Evolutionary conservation across 2,888 invertebrate genomes (phyloP).

Genomic region (Apantesis nais): DNA sequence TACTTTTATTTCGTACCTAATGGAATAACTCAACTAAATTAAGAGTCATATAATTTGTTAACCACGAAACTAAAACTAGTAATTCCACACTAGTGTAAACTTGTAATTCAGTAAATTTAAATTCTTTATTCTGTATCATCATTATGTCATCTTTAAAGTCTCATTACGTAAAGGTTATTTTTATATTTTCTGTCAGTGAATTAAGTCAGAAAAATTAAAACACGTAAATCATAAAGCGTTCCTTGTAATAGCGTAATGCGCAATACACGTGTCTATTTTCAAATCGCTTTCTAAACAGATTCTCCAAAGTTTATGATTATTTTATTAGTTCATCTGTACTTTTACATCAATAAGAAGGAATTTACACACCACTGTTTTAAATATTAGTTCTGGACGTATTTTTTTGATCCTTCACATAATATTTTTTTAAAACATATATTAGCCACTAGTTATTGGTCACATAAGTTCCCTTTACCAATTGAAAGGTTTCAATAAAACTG

Average conservation of each 20-base stretch:
- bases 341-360: conserved; percentile 28
- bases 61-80: background rate
- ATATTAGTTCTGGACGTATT: background rate
- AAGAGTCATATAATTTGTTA: background rate
- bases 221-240: background rate
- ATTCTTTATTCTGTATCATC: background rate
- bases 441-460: background rate
- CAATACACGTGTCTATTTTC: conserved; percentile 42
- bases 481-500: background rate
- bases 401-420: background rate
- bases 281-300: conserved; percentile 47
- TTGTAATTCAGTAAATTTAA: background rate
- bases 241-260: conserved; percentile 26
- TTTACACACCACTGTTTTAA: conserved; percentile 16
- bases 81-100: background rate
- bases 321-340: conserved; percentile 51
- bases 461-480: background rate
- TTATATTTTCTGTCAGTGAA: background rate
- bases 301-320: conserved; percentile 50
- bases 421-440: background rate
- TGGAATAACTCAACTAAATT: background rate
- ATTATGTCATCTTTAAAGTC: background rate
- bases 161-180: background rate
- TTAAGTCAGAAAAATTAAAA: background rate
- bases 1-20: no score